These are phyloP conservation scores for Enteromius trimaculatus DNA, from an alignment of 2,797 vertebrate genomes.

Conservation along the genomic window DNA sequence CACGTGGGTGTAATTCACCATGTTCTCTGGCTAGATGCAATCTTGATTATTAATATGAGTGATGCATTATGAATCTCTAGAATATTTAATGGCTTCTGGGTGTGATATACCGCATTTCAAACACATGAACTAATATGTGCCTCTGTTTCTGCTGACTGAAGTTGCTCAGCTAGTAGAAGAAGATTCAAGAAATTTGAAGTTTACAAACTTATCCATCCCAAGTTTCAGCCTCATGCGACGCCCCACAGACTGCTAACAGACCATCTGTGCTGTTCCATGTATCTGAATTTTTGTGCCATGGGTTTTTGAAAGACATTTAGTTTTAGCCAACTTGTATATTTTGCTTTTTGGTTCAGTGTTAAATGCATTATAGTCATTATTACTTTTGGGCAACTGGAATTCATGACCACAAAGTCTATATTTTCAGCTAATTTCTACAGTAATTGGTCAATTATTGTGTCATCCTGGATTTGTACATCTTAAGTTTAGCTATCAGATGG, in stretches of 20 bases:
- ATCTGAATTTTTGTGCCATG: not conserved
- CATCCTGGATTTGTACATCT: not conserved
- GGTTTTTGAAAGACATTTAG: slow-evolving; percentile 8
- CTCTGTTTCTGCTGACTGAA: not conserved
- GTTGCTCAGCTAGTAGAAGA: not conserved
- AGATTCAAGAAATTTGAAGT: not conserved
- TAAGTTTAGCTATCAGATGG: not conserved
- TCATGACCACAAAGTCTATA: not conserved
- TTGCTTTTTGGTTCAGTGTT: not conserved
- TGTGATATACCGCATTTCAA: not conserved
- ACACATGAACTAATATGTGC: not conserved
- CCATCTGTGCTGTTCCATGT: slow-evolving; percentile 9
- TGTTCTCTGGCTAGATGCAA: not conserved
- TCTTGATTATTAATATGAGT: not conserved
- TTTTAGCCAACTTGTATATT: slow-evolving; percentile 1
- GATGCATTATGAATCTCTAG: not conserved
- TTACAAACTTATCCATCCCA: not conserved
- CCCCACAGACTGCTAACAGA: not conserved
- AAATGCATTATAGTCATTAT: not conserved
- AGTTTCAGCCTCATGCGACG: not conserved
- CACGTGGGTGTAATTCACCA: slow-evolving; percentile 6
- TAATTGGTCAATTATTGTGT: not conserved
- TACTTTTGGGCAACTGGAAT: not conserved
- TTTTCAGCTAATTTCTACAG: not conserved
- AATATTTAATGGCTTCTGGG: not conserved